These are phyloP conservation scores for Leptoclinus maculatus DNA, from an alignment of 2,797 vertebrate species.

Conservation along the genomic window DNA sequence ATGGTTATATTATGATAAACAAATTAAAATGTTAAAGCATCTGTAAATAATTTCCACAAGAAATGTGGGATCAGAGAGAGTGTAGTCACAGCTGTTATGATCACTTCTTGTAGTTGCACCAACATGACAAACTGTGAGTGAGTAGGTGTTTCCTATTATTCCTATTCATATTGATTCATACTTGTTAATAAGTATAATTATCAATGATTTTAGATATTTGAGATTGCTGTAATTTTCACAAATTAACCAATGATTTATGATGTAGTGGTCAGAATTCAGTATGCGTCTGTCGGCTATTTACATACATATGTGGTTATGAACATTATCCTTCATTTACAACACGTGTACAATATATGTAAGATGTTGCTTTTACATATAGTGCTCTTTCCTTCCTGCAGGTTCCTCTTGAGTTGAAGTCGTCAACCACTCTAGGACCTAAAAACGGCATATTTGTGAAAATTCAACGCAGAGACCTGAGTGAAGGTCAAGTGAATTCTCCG, in stretches of 20 bases:
- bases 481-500: not conserved
- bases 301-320: not conserved
- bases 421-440: constrained; percentile 89
- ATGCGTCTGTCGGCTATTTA: not conserved
- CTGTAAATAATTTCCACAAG: too few relatives aligned
- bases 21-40: not conserved
- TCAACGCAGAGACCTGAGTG: constrained; percentile 52
- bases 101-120: too few relatives aligned
- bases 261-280: not conserved
- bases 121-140: too few relatives aligned
- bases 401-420: constrained; percentile 90
- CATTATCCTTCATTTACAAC: not conserved
- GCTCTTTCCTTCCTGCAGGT: constrained; percentile 77
- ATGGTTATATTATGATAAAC: too few relatives aligned
- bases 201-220: not conserved
- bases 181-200: not conserved
- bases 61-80: too few relatives aligned
- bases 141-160: too few relatives aligned
- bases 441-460: constrained; percentile 89
- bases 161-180: not conserved
- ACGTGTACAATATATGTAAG: not conserved
- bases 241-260: not conserved
- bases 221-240: not conserved
- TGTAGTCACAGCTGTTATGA: too few relatives aligned
- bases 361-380: not conserved